Evolutionary conservation across 2,888 invertebrate genomes (phyloP), one percentile per base, ranked within the genome.

Genomic region (Eupeodes latifasciatus): DNA sequence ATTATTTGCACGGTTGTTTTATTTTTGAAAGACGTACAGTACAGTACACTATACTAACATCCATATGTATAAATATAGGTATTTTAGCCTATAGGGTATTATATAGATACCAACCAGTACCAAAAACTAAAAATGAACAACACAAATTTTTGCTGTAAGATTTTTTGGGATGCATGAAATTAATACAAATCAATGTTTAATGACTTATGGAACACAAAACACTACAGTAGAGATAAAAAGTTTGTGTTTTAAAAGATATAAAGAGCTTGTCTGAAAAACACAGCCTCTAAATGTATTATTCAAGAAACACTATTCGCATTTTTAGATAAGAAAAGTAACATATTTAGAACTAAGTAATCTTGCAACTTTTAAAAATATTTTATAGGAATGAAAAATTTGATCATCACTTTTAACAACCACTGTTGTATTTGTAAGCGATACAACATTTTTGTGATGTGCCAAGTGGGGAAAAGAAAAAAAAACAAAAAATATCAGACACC

Each of bases 1-100:
- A 83, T 83, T 76, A 79, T 87, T 87, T 87, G 76, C 86, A 87
- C 83, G 62, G 66, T 72, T 80, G 62, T 86, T 79, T 79, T 44
- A 55, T 71, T 71, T 71, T 55, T 40, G 55, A 53, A 79, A 71
- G 75, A 75, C 75, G 71, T 55, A 49, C 4, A n/a, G 27, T 27
- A 27, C 27, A 27, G 27, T 27, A 27, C 1, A 27, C 27, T 19
- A 49, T 27, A 14, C 11, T 11, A 34, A 34, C 14, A 34, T 59
- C 34, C 27, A 47, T 47, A 10, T 11, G 14, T 19, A 3, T 40
- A 27, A 27, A 14, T 59, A 59, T 57, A 4, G 19, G 19, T 6
- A 57, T 40, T 40, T 7, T 5, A 55, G 19, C 12, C 0, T 19
- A 57, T 57, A 59, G 14, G 19, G 27, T 44, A 64, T 7, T 1